phyloP scores from a whole-genome alignment of 2,113 vertebrate species.

The Dinomys branickii region DNA sequence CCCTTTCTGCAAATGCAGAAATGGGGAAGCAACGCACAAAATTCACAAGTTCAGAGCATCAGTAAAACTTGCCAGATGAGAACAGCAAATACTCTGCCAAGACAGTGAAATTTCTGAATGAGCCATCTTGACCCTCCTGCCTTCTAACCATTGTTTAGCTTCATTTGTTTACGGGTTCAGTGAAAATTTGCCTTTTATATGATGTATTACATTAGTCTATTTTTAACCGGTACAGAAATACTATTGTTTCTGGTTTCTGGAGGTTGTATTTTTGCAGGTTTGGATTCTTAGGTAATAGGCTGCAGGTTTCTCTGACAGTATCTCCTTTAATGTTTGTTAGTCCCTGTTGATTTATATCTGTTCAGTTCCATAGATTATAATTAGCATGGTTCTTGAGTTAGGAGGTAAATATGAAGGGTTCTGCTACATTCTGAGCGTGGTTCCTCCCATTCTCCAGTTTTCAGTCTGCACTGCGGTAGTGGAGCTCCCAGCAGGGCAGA shows the following conservation, averaged over 20 bases:
- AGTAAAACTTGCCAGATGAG: neutral
- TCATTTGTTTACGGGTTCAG: neutral
- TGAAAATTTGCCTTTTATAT: neutral
- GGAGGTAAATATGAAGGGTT: neutral
- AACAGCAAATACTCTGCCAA: neutral
- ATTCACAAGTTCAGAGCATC: neutral
- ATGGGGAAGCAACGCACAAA: neutral
- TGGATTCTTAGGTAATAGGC: neutral
- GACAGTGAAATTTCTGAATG: neutral
- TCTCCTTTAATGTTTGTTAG: neutral
- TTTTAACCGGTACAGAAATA: neutral
- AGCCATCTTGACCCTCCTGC: neutral
- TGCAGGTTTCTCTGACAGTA: neutral
- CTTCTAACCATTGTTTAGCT: neutral
- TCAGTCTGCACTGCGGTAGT: neutral
- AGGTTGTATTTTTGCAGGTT: neutral
- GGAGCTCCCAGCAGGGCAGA: neutral
- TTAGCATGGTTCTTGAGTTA: neutral
- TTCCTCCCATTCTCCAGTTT: neutral
- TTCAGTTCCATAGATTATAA: neutral
- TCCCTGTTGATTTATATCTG: neutral
- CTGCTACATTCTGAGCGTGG: neutral
- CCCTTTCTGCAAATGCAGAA: neutral
- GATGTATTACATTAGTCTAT: neutral
- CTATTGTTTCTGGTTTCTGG: neutral